phyloP scores from a whole-genome alignment of 2,888 invertebrate genomes.

The Arrhopalites spinosus region DNA sequence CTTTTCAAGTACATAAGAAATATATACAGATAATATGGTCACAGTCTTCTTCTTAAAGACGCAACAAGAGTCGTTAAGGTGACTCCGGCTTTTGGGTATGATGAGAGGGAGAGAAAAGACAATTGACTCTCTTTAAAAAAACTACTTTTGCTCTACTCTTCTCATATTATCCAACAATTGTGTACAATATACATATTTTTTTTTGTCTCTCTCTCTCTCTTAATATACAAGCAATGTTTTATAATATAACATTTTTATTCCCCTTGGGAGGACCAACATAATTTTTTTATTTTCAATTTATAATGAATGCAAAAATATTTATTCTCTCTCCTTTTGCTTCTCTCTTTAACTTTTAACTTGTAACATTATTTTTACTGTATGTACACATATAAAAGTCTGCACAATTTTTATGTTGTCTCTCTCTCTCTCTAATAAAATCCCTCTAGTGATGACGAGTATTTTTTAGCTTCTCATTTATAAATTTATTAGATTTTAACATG shows the following conservation, averaged over 20 bases:
- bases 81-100: background rate
- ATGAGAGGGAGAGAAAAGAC: slow-evolving; percentile 23
- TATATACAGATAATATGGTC: no score
- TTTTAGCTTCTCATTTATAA: no score
- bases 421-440: no score
- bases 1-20: no score
- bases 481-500: no score
- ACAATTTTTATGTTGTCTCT: no score
- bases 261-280: slow-evolving; percentile 17
- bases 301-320: no score
- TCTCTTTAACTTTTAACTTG: no score
- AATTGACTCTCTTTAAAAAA: slow-evolving; percentile 16
- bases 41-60: background rate
- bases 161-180: background rate
- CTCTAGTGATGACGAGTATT: no score
- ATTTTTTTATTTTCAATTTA: background rate
- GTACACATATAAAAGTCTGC: no score
- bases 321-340: no score
- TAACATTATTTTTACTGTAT: no score
- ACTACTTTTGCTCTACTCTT: slow-evolving; percentile 19
- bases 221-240: slow-evolving; percentile 3
- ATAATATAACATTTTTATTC: slow-evolving; percentile 3
- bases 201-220: background rate
- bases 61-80: background rate
- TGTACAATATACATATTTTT: background rate